Conservation (phyloP, 2,888 invertebrate species). For the Oscheius sp. region DNA sequence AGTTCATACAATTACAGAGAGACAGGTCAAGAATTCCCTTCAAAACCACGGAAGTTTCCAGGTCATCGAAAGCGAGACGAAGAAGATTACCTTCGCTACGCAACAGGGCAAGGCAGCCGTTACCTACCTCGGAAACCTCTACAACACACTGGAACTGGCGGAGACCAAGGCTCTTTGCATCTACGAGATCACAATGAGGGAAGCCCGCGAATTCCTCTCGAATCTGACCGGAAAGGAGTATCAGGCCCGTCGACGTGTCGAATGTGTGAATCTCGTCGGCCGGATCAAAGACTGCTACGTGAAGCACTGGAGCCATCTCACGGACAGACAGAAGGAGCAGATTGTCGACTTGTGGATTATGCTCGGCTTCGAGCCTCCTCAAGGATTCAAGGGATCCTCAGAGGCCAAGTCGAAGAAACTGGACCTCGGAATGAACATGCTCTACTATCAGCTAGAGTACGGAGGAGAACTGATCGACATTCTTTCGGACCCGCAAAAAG, state of each 20-base stretch:
- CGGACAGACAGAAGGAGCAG: constrained; percentile 64
- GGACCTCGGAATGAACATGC: constrained; percentile 67
- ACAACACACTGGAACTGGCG: constrained; percentile 62
- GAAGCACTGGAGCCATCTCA: constrained; percentile 65
- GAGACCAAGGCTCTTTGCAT: constrained; percentile 70
- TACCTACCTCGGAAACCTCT: constrained; percentile 59
- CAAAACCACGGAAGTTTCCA: constrained; percentile 13
- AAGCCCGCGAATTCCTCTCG: constrained; percentile 49
- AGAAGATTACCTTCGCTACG: constrained; percentile 66
- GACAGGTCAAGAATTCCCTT: no score
- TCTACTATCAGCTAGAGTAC: constrained; percentile 63
- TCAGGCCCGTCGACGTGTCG: constrained; percentile 50
- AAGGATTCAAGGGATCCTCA: constrained; percentile 55
- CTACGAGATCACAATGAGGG: constrained; percentile 61
- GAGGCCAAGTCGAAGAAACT: constrained; percentile 62
- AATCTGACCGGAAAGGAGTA: constrained; percentile 45
- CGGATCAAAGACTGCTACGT: constrained; percentile 65
- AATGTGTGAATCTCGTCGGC: constrained; percentile 65
- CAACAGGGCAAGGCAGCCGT: constrained; percentile 65
- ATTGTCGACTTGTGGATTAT: constrained; percentile 67
- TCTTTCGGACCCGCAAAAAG: constrained; percentile 69
- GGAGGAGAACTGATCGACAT: constrained; percentile 71
- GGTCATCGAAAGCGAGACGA: constrained; percentile 65
- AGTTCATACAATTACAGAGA: neutral
- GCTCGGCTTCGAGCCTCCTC: constrained; percentile 65